A percentile compares a stretch with the other conserved stretches of the same genome.
Conservation (phyloP, 1,140 invertebrate genomes). For the fruit fly (Drosophila melanogaster) region DNA sequence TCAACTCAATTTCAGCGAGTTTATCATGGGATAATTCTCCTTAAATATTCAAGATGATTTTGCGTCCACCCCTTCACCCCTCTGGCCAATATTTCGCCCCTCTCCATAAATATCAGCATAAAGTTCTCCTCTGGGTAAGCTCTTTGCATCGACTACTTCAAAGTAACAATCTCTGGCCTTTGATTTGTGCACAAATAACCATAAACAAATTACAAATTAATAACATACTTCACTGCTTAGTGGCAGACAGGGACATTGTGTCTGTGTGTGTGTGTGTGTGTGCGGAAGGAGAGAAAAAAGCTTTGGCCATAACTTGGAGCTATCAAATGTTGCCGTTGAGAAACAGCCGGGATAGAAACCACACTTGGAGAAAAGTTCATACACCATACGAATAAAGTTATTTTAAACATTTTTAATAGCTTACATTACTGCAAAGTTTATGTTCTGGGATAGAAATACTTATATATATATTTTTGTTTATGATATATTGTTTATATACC, state of each 20-base stretch:
- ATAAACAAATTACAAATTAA: conserved; percentile 82
- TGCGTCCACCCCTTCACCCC: background rate
- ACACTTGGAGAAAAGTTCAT: conserved; percentile 13
- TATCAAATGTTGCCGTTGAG: conserved; percentile 75
- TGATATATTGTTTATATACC: too few relatives aligned
- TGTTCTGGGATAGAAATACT: too few relatives aligned
- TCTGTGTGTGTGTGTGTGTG: background rate
- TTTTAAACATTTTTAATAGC: too few relatives aligned
- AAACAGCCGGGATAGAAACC: conserved; percentile 53
- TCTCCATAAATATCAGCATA: conserved; percentile 15
- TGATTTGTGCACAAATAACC: conserved; percentile 82
- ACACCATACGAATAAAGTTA: too few relatives aligned
- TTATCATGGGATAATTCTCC: conserved; percentile 39
- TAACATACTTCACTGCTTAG: conserved; percentile 80
- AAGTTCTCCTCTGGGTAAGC: conserved; percentile 45
- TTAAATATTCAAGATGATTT: conserved; percentile 48
- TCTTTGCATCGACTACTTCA: conserved; percentile 51
- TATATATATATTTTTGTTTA: too few relatives aligned
- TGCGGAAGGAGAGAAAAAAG: background rate
- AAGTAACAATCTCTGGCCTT: conserved; percentile 79
- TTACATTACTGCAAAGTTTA: too few relatives aligned
- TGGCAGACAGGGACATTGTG: conserved; percentile 21
- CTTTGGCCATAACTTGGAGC: conserved; percentile 69
- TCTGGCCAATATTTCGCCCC: background rate
- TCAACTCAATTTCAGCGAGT: conserved; percentile 39